Evolutionary conservation across 2,797 vertebrate species (phyloP).

Genomic region (Loriculus beryllinus): DNA sequence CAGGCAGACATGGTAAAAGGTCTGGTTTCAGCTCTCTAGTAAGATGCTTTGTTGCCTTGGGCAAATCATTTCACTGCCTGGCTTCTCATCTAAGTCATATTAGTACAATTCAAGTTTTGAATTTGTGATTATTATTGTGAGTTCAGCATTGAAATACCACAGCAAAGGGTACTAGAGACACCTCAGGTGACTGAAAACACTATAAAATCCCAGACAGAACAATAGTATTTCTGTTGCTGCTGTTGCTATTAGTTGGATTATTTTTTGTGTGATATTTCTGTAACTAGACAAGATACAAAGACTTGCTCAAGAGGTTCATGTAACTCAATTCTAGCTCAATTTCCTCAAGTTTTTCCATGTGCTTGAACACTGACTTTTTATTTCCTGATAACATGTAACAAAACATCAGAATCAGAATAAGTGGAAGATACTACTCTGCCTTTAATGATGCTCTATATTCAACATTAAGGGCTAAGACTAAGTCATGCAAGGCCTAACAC

Average conservation of each 20-base stretch:
- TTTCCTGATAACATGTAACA: background rate
- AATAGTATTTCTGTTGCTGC: background rate
- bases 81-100: background rate
- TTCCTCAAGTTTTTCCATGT: background rate
- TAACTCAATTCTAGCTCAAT: background rate
- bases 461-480: background rate
- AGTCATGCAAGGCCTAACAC: background rate
- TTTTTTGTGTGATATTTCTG: background rate
- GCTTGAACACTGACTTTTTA: background rate
- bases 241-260: background rate
- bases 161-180: background rate
- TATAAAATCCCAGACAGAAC: background rate
- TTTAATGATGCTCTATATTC: background rate
- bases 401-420: background rate
- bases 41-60: background rate
- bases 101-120: background rate
- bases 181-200: background rate
- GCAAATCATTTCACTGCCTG: background rate
- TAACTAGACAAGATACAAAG: background rate
- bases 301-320: background rate
- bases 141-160: background rate
- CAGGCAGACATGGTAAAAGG: background rate
- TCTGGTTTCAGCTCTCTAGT: conserved; percentile 25
- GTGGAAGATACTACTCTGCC: background rate
- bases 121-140: background rate